Evolutionary conservation across 2,888 invertebrate species (phyloP), one percentile per base, ranked within the genome.

Genomic region (Portevinia maculata): DNA sequence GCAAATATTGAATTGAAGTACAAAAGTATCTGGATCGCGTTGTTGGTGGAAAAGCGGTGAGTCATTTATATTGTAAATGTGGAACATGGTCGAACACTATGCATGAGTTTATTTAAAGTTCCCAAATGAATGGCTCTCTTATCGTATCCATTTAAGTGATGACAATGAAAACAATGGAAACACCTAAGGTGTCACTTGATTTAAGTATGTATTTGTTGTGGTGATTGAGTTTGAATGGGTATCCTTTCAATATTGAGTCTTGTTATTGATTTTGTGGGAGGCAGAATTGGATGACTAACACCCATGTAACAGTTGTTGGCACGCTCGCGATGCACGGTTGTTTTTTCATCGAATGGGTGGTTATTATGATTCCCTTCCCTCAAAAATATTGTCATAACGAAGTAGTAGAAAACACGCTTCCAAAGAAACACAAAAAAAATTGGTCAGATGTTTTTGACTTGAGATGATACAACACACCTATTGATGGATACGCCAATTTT

Each of bases 41-140:
- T 13, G 19, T 6, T 41, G 17, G 19, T 17, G 13, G 8, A 1
- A 5, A 9, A 11, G 24, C 1, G 21, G 1, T 53, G 11, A 21
- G 55, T 13, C 9, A 34, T 55, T 37, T 3, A 34, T 55, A 37
- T 34, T 5, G 9, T 37, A 37, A 34, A 15, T 44, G 41, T 41
- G 41, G 30, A 44, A 30, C 30, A 44, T 44, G 9, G 15, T 5
- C 17, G n/a, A 17, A 44, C 44, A 59, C 30, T 19, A 34, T 37
- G 30, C 59, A 60, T 32, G 59, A 60, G 32, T 48, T 62, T 13
- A 34, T 46, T 62, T 62, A 46, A 5, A 48, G 11, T 59, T 30
- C 44, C 17, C n/a, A 13, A 21, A 8, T 17, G 46, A 21, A 13
- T 13, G 28, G 9, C 28, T 55, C 24, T 39, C n/a, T n/a, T n/a